phyloP scores from a whole-genome alignment of 2,888 invertebrate genomes.

The Eugnorisma glareosa region DNA sequence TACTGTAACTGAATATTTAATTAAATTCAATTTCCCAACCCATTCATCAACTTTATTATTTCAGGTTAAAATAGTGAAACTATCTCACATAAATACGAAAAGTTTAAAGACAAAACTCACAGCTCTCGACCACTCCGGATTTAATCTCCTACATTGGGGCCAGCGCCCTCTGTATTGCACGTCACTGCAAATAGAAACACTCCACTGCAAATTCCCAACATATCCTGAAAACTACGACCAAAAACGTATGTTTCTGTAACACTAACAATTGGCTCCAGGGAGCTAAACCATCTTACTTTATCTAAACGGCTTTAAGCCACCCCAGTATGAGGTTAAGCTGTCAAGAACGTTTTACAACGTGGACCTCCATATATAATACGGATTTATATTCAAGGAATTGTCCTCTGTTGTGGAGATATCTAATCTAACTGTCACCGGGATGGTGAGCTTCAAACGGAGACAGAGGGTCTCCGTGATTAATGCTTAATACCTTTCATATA shows the following conservation, averaged over 20 bases:
- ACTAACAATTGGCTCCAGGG: conserved; percentile 35
- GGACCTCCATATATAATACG: conserved; percentile 43
- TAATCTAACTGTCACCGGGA: conserved; percentile 54
- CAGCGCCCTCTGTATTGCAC: conserved; percentile 40
- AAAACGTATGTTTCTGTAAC: conserved; percentile 44
- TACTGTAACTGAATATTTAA: neutral
- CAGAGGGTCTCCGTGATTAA: conserved; percentile 50
- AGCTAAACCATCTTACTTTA: conserved; percentile 47
- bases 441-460: conserved; percentile 29
- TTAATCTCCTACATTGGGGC: conserved; percentile 27
- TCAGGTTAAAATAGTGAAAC: neutral
- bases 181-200: conserved; percentile 45
- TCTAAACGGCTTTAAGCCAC: conserved; percentile 49
- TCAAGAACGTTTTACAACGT: conserved; percentile 50
- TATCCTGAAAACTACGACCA: conserved; percentile 37
- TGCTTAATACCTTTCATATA: conserved; percentile 52
- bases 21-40: neutral
- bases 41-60: neutral
- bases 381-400: conserved; percentile 50
- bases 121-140: conserved; percentile 7
- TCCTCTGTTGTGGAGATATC: conserved; percentile 42
- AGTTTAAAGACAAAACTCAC: conserved; percentile 19
- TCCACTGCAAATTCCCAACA: conserved; percentile 31
- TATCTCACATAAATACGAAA: neutral
- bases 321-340: conserved; percentile 48